Evolutionary conservation across 1,140 invertebrate species (phyloP), one percentile per base, ranked within the genome.

Genomic region (Drosophila lini): DNA sequence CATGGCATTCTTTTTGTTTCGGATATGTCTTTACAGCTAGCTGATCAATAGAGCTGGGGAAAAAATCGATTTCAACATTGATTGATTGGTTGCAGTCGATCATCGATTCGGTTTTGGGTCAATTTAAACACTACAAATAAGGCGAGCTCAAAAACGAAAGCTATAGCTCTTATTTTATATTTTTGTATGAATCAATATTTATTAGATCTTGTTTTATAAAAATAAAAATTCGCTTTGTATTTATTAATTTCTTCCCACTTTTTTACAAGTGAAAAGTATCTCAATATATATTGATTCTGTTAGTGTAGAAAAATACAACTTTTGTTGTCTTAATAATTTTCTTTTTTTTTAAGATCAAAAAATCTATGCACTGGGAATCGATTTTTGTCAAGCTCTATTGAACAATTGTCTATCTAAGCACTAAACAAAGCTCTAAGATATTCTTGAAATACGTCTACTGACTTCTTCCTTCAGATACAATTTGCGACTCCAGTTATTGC

Each of bases 381-480:
- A 25, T 45, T 15, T 45, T 25, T 15, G 6, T 8, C 22, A 45
- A 45, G 44, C 44, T 15, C 44, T 45, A 45, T 45, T 45, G 19
- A 64, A 32, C 64, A 31, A 40, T 50, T 3, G 19, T 32, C 28
- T 36, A 52, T 56, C 25, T 57, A 38, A 38, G 50, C 31, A 44
- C 59, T 57, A 34, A 63, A 52, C 45, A 57, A 63, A 58, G 52
- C 64, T 57, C 52, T 69, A 31, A 28, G 28, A 22, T 50, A 36
- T 67, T 76, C 47, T 44, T 34, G 45, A 34, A 73, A 68, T 45
- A 48, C 58, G 63, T 58, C 67, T 63, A 67, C 76, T 75, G 80
- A 83, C 81, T 83, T 68, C 16, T 74, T 44, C 40, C 41, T 56
- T 71, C 70, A 65, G 42, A 57, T 63, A 76, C 70, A 76, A 81